These are phyloP conservation scores for Amblyjoppa fuscipennis DNA, from an alignment of 2,888 invertebrate species.

Conservation along the genomic window DNA sequence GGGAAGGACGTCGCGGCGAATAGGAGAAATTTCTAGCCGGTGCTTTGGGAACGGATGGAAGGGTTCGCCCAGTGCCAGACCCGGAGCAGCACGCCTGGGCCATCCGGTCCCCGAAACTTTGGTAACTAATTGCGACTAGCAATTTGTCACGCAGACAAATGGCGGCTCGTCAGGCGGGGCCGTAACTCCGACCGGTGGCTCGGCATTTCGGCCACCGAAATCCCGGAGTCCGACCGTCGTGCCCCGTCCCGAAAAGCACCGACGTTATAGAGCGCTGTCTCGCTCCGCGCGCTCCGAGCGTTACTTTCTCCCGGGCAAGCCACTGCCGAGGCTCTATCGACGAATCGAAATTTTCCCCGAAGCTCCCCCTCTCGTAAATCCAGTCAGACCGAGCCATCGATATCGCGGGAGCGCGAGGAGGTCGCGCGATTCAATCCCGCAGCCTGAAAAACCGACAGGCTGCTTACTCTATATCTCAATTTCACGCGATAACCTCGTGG, in stretches of 20 bases:
- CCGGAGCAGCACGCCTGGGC: slow-evolving; percentile 64
- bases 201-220: slow-evolving; percentile 12
- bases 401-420: slow-evolving; percentile 59
- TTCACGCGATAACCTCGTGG: slow-evolving; percentile 30
- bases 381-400: slow-evolving; percentile 67
- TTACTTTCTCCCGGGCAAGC: slow-evolving; percentile 48
- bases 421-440: slow-evolving; percentile 65
- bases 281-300: not conserved
- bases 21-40: slow-evolving; percentile 60
- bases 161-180: slow-evolving; percentile 79
- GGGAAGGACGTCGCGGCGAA: slow-evolving; percentile 47
- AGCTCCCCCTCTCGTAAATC: slow-evolving; percentile 65
- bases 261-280: slow-evolving; percentile 1
- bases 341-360: slow-evolving; percentile 61
- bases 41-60: slow-evolving; percentile 60
- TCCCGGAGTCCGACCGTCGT: slow-evolving; percentile 24
- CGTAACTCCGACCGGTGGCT: slow-evolving; percentile 67
- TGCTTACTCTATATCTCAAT: slow-evolving; percentile 44
- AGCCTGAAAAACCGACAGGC: slow-evolving; percentile 57
- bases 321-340: slow-evolving; percentile 21
- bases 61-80: slow-evolving; percentile 31
- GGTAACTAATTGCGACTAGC: slow-evolving; percentile 83
- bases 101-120: slow-evolving; percentile 80
- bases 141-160: slow-evolving; percentile 83
- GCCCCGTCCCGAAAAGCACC: slow-evolving; percentile 41